phyloP scores from a whole-genome alignment of 2,113 vertebrate genomes.

The Crotalus tigris region DNA sequence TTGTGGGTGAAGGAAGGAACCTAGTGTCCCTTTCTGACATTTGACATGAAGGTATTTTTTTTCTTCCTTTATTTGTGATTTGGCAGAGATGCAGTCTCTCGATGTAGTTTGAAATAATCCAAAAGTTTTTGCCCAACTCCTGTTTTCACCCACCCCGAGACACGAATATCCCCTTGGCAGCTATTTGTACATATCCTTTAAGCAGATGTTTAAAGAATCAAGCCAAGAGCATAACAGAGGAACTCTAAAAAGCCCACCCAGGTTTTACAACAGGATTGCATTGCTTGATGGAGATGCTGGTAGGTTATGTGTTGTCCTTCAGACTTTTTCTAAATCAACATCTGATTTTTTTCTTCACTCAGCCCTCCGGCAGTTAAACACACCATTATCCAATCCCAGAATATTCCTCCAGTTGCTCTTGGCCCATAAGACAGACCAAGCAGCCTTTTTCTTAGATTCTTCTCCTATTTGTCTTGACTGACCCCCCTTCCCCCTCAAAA shows the following conservation, averaged over 20 bases:
- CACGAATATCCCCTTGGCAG: constrained; percentile 26
- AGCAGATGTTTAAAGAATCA: not conserved
- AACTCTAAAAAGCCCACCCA: constrained; percentile 58
- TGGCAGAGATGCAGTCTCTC: constrained; percentile 23
- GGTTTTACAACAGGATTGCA: constrained; percentile 59
- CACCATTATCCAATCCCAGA: not conserved
- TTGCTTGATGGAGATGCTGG: constrained; percentile 37
- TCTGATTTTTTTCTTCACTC: not conserved
- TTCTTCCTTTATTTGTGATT: not conserved
- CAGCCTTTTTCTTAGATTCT: not conserved
- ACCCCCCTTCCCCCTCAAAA: not conserved
- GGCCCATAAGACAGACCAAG: not conserved
- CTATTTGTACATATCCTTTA: constrained; percentile 40
- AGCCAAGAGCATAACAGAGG: constrained; percentile 46
- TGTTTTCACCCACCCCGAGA: constrained; percentile 25
- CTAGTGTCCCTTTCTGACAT: not conserved
- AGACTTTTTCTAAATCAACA: constrained; percentile 21
- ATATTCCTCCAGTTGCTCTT: not conserved
- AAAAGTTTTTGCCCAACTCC: not conserved
- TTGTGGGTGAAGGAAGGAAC: not conserved
- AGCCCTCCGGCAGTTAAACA: not conserved
- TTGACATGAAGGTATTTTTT: not conserved
- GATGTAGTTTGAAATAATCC: constrained; percentile 16
- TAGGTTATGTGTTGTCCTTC: constrained; percentile 25
- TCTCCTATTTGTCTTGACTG: not conserved